A percentile compares a stretch with the other conserved stretches of the same genome.
Evolutionary conservation across 1,140 invertebrate species (phyloP).

Genomic region (Calephelis virginiensis): DNA sequence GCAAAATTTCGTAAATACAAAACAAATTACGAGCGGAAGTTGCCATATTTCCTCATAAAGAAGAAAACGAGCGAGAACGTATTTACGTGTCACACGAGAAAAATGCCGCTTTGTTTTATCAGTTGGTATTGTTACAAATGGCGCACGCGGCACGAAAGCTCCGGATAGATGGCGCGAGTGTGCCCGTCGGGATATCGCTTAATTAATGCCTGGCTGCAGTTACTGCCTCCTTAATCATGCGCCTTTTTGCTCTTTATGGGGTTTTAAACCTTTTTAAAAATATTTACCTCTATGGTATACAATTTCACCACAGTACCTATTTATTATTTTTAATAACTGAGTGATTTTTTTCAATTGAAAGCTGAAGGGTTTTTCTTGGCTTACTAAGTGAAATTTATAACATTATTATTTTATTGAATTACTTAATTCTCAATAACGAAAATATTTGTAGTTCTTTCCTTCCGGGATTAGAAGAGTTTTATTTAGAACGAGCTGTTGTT

Average conservation of each 20-base stretch:
- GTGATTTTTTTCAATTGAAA: neutral
- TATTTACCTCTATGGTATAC: neutral
- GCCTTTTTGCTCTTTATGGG: conserved; percentile 22
- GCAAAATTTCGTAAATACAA: too few species aligned
- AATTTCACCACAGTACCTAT: neutral
- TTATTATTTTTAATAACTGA: neutral
- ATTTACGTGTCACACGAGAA: conserved; percentile 52
- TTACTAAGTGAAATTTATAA: neutral
- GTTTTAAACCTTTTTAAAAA: conserved; percentile 18
- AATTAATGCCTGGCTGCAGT: conserved; percentile 19
- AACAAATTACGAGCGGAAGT: too few species aligned
- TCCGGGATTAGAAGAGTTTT: too few species aligned
- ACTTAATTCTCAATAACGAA: too few species aligned
- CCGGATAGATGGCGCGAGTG: neutral
- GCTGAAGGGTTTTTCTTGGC: neutral
- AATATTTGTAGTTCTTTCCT: too few species aligned
- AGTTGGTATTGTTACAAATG: conserved; percentile 24
- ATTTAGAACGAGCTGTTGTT: too few species aligned
- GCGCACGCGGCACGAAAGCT: neutral
- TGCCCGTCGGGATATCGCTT: conserved; percentile 18
- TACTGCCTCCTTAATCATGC: conserved; percentile 23
- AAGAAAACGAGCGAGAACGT: conserved; percentile 51
- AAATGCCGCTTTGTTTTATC: conserved; percentile 40
- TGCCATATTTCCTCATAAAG: conserved; percentile 47
- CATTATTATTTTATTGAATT: too few species aligned